These are phyloP conservation scores for Nicator chloris DNA, from an alignment of 2,113 vertebrate genomes.

Conservation along the genomic window DNA sequence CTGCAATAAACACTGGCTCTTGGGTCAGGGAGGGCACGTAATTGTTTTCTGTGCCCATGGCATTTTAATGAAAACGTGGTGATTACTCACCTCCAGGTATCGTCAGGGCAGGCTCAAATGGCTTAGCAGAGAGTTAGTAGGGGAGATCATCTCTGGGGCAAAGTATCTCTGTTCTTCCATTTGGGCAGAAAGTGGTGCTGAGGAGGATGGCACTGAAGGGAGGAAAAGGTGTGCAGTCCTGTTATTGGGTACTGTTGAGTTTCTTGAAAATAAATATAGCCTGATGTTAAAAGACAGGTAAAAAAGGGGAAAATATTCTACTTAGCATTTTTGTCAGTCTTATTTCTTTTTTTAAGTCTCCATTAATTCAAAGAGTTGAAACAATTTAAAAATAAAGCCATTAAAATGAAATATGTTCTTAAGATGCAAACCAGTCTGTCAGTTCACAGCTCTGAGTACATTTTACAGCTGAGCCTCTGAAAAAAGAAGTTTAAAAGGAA, in stretches of 20 bases:
- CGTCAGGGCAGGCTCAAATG: not conserved
- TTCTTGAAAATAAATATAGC: not conserved
- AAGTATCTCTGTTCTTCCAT: not conserved
- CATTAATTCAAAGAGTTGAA: slow-evolving; percentile 32
- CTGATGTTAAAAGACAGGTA: not conserved
- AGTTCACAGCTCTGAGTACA: not conserved
- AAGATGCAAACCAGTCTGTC: not conserved
- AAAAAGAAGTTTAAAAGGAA: not conserved
- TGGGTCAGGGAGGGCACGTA: not conserved
- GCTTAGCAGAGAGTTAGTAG: not conserved
- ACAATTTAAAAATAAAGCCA: slow-evolving; percentile 39
- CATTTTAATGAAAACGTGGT: rapidly evolving
- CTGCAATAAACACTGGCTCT: not conserved
- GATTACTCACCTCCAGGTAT: not conserved
- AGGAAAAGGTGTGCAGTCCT: not conserved
- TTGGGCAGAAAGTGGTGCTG: not conserved
- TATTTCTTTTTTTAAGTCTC: not conserved
- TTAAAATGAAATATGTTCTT: slow-evolving; percentile 6
- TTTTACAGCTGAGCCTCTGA: not conserved
- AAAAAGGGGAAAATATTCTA: not conserved
- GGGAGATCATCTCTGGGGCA: not conserved
- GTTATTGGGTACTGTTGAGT: not conserved
- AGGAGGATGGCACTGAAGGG: not conserved
- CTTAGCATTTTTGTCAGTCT: not conserved
- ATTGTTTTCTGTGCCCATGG: not conserved